Evolutionary conservation across 2,113 vertebrate species (phyloP).

Genomic region (Baryphthengus martii): DNA sequence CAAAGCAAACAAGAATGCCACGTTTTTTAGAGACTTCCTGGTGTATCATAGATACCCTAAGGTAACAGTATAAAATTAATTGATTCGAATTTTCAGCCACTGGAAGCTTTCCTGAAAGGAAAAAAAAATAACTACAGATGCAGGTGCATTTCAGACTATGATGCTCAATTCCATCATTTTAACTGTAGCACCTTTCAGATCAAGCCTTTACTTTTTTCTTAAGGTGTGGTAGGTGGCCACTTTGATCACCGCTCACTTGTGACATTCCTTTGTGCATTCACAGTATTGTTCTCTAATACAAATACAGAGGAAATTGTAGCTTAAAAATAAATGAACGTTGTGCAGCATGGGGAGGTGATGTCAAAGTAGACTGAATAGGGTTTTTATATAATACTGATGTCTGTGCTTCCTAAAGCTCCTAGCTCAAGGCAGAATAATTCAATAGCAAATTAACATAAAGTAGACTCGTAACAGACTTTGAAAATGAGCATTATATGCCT

Average conservation of each 20-base stretch:
- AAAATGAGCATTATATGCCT: background rate
- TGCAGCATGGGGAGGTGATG: conserved; percentile 25
- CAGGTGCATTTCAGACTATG: background rate
- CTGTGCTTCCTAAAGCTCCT: conserved; percentile 12
- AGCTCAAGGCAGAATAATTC: conserved; percentile 15
- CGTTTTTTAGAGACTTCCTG: background rate
- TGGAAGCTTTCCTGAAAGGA: background rate
- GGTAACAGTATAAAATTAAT: background rate
- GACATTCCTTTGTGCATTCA: background rate
- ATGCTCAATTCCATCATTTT: background rate
- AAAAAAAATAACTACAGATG: background rate
- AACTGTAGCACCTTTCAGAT: background rate
- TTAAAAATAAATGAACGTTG: conserved; percentile 36
- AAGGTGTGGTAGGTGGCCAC: background rate
- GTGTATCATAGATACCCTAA: background rate
- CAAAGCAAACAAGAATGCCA: background rate
- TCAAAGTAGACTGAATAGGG: conserved; percentile 23
- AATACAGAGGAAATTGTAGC: background rate
- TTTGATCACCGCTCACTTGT: background rate
- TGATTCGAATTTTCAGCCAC: background rate
- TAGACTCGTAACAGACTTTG: conserved; percentile 2
- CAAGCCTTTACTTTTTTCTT: background rate
- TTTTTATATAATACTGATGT: conserved; percentile 26
- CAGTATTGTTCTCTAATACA: conserved; percentile 4
- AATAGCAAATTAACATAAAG: conserved; percentile 50